Evolutionary conservation across 1,140 invertebrate genomes (phyloP).

Genomic region (Dolichoris vasculosae): DNA sequence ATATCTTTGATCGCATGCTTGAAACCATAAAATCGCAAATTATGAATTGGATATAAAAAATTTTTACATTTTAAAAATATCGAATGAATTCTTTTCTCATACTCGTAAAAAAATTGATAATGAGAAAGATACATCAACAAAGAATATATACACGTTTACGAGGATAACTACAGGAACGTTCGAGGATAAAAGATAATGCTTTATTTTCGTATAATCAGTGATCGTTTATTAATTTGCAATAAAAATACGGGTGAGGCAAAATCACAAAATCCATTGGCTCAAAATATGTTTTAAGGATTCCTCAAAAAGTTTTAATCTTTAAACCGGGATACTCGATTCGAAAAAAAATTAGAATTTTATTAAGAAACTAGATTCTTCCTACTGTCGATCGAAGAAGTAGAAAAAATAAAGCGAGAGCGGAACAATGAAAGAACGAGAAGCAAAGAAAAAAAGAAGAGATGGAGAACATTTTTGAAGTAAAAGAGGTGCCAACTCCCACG

Average conservation of each 20-base stretch:
- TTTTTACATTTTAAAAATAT: too few species aligned
- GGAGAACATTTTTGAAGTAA: slow-evolving; percentile 36
- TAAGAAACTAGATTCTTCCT: slow-evolving; percentile 15
- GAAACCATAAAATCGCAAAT: too few species aligned
- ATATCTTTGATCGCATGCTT: too few species aligned
- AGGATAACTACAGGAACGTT: neutral
- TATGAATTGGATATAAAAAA: too few species aligned
- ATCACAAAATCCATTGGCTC: neutral
- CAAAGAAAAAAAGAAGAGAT: neutral
- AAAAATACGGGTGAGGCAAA: neutral
- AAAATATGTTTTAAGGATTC: slow-evolving; percentile 9
- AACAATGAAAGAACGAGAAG: neutral
- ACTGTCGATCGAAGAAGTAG: neutral
- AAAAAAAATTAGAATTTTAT: slow-evolving; percentile 48
- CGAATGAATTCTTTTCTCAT: neutral
- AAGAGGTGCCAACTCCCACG: slow-evolving; percentile 30
- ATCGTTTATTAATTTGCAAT: neutral
- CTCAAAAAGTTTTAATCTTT: neutral
- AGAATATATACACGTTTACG: neutral
- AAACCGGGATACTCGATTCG: neutral
- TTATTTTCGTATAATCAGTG: neutral
- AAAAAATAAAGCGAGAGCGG: neutral
- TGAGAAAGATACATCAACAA: neutral
- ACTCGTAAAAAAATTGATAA: neutral
- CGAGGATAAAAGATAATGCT: neutral